Conservation (phyloP, 1,140 invertebrate species). For the Tribolium castaneum region DNA sequence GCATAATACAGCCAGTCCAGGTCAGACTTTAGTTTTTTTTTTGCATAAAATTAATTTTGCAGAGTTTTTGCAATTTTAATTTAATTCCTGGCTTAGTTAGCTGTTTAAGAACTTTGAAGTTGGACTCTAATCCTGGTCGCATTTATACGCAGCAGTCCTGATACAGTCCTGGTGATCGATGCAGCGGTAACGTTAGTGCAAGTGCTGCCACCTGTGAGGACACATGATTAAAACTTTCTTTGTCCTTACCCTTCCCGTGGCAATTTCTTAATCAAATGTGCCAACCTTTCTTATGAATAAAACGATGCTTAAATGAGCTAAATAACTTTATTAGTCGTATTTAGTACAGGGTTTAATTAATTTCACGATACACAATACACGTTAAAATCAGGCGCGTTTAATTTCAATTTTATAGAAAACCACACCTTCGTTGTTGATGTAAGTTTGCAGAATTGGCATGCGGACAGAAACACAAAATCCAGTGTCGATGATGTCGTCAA, state of each 20-base stretch:
- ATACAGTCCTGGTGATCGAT: slow-evolving; percentile 33
- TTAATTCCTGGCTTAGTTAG: background rate
- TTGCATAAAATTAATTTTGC: background rate
- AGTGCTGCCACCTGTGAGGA: slow-evolving; percentile 26
- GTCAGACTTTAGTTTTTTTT: background rate
- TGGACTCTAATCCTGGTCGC: slow-evolving; percentile 2
- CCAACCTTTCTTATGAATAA: background rate
- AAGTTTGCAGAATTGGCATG: background rate
- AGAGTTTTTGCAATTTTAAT: background rate
- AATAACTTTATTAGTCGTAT: background rate
- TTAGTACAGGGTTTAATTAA: background rate
- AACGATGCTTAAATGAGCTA: background rate
- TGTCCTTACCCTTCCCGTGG: background rate
- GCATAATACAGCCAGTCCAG: background rate
- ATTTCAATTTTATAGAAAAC: slow-evolving; percentile 17
- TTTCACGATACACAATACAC: background rate
- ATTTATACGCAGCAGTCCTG: slow-evolving; percentile 37
- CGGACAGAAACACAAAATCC: slow-evolving; percentile 15
- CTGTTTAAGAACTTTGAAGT: slow-evolving; percentile 19
- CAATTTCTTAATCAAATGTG: too few relatives aligned
- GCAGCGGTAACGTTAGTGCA: slow-evolving; percentile 30
- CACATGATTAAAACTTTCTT: slow-evolving; percentile 16
- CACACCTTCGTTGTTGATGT: background rate
- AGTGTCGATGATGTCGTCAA: slow-evolving; percentile 3
- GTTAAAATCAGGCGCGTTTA: slow-evolving; percentile 6